Conservation (phyloP, 2,113 vertebrate genomes). For the Dolichallabes microphthalmus region DNA sequence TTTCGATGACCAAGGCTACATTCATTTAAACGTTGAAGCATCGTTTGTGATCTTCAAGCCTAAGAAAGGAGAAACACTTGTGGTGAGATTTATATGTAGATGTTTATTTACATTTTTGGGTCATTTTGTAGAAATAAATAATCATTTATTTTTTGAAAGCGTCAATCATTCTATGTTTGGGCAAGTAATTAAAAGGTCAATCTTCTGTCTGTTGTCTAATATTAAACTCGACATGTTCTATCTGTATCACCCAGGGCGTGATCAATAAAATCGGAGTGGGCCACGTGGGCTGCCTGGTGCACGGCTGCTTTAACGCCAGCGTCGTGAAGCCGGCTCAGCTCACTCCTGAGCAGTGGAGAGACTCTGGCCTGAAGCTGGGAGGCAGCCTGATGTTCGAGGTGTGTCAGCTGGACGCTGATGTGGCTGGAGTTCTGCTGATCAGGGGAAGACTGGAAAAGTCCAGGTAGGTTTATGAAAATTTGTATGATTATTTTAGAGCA, state of each 20-base stretch:
- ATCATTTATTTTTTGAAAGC: not conserved
- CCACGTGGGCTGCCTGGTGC: conserved; percentile 91
- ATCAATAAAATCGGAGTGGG: conserved; percentile 90
- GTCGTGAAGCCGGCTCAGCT: conserved; percentile 84
- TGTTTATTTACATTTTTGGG: not conserved
- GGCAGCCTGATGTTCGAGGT: conserved; percentile 86
- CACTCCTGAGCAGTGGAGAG: conserved; percentile 78
- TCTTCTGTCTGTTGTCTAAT: not conserved
- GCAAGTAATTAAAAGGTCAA: not conserved
- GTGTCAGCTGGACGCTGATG: conserved; percentile 83
- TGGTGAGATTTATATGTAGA: conserved; percentile 67
- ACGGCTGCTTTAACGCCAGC: conserved; percentile 94
- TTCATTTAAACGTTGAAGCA: conserved; percentile 89
- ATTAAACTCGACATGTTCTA: not conserved
- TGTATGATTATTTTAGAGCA: not conserved
- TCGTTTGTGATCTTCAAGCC: conserved; percentile 89
- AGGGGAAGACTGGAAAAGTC: conserved; percentile 77
- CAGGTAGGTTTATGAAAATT: conserved; percentile 65
- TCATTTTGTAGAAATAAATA: not conserved
- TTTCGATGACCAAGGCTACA: conserved; percentile 85
- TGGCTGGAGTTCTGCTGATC: conserved; percentile 89
- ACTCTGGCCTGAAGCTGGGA: conserved; percentile 77
- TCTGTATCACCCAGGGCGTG: conserved; percentile 72
- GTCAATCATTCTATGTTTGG: not conserved
- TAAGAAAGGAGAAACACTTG: conserved; percentile 76